Evolutionary conservation across 1,140 invertebrate genomes (phyloP).

Genomic region (Tribolium castaneum): DNA sequence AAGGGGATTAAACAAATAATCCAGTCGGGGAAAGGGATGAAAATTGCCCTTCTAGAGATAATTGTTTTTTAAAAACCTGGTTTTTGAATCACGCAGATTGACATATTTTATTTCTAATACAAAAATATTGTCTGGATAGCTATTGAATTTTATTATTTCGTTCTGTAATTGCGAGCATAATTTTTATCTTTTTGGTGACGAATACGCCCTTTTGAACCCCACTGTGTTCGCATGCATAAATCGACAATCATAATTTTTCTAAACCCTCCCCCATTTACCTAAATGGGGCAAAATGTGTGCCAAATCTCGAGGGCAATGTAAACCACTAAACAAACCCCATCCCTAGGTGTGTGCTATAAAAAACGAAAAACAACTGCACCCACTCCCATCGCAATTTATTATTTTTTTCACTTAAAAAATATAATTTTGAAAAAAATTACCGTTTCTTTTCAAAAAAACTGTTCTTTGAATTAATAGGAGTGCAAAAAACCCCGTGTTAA

Average conservation of each 20-base stretch:
- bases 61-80: background rate
- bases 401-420: too few relatives aligned
- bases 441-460: background rate
- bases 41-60: background rate
- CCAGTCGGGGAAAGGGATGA: background rate
- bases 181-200: background rate
- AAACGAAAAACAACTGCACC: background rate
- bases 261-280: slow-evolving; percentile 28
- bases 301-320: slow-evolving; percentile 22
- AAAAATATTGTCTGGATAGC: background rate
- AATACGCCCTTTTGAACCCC: slow-evolving; percentile 26
- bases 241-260: slow-evolving; percentile 5
- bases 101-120: too few relatives aligned
- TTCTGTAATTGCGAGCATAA: too few relatives aligned
- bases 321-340: slow-evolving; percentile 11
- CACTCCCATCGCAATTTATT: background rate
- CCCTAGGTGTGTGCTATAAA: background rate
- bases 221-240: background rate
- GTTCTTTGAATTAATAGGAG: background rate
- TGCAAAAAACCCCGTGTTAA: slow-evolving; percentile 26
- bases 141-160: too few relatives aligned
- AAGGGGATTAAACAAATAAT: background rate
- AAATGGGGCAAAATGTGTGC: slow-evolving; percentile 33
- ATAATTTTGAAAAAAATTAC: background rate
- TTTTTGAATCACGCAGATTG: too few relatives aligned